Evolutionary conservation across 35 echinoderm and acorn worm genomes (phyloP).

Genomic region (Heliocidaris erythrogramma): DNA sequence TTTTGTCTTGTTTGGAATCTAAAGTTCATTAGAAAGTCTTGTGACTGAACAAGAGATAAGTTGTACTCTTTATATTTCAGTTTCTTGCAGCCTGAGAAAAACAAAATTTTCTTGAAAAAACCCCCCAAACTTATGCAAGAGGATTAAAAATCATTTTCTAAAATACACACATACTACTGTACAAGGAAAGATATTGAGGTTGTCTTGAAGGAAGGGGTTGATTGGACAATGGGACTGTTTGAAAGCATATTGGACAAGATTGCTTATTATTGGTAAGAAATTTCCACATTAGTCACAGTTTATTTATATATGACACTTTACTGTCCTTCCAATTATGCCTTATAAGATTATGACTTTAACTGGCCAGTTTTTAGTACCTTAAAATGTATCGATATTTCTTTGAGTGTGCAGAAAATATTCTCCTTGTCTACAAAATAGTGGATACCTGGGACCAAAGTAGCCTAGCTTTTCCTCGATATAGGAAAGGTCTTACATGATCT

Average conservation of each 20-base stretch:
- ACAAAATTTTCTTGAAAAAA: neutral
- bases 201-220: neutral
- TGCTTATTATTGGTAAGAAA: neutral
- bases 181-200: neutral
- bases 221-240: neutral
- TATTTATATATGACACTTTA: neutral
- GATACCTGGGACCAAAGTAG: neutral
- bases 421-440: too few relatives aligned
- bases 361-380: too few relatives aligned
- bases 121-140: slow-evolving; percentile 9
- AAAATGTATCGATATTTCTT: too few relatives aligned
- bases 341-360: neutral
- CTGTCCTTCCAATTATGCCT: neutral
- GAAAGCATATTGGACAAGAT: neutral
- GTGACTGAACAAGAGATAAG: neutral
- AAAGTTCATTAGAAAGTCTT: neutral
- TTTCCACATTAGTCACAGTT: neutral
- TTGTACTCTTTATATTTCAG: neutral
- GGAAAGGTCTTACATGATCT: too few relatives aligned
- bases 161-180: neutral
- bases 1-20: neutral
- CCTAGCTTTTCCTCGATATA: too few relatives aligned
- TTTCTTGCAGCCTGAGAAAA: neutral
- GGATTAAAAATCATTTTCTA: neutral
- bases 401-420: too few relatives aligned